Evolutionary conservation across 2,888 invertebrate genomes (phyloP), one percentile per base, ranked within the genome.

Genomic region (Metalampra italica): DNA sequence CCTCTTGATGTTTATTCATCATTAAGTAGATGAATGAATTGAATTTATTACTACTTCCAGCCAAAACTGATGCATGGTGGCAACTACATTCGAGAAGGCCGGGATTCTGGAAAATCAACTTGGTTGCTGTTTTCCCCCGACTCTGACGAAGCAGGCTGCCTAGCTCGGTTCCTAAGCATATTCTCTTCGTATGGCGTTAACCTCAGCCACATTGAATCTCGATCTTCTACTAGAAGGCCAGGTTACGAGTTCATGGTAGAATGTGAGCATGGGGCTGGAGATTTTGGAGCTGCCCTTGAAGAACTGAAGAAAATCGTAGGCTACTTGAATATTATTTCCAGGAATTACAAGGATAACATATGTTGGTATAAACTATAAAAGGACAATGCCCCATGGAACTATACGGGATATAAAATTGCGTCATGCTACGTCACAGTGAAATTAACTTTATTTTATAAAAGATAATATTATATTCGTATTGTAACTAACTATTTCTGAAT

Each of bases 161-260:
- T 99, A 46, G 98, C 97, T 1, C 93, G 93, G 68, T 96, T 95
- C 50, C 91, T 99, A 52, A 94, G 94, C 72, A 93, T 98, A 22
- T 99, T 99, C 82, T 94, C 97, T 77, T 95, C 90, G 9, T 85
- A 93, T 57, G 90, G 91, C 45, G 94, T 98, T 12, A 98, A 98
- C 79, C 91, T 98, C 49, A 87, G 94, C 56, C 97, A 98, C 79
- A 98, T 98, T 53, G 98, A 98, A 79, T 98, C 98, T 0, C 91
- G 89, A 4, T 97, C 98, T 0, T 98, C 98, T 0, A 92, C 94
- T 45, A 91, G 97, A 52, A 90, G 92, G 36, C 93, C 91, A 11
- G 93, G 94, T 22, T 98, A 98, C 71, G 98, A 98, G 83, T 98
- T 98, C 79, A 96, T 97, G 92, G 95, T 98, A 32, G 97, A 98